A percentile compares a stretch with the other conserved stretches of the same genome.
Conservation (phyloP, 2,888 invertebrate genomes). For the Parascotia fuliginaria region DNA sequence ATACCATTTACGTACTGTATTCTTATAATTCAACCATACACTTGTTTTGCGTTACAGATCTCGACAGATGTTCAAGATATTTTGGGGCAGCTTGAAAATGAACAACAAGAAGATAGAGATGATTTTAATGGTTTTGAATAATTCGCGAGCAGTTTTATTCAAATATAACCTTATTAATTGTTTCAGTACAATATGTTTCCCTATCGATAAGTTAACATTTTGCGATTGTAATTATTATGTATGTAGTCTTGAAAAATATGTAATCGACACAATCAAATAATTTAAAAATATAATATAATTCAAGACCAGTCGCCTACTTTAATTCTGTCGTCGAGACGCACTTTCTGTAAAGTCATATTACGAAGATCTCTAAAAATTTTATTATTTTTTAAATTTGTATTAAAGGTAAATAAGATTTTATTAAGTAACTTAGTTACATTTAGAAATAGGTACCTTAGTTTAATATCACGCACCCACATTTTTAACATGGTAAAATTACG, state of each 20-base stretch:
- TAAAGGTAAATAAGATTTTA: conserved; percentile 25
- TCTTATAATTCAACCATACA: no score
- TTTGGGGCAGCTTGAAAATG: conserved; percentile 45
- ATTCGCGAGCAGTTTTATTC: background rate
- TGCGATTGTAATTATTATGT: background rate
- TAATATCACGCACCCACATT: conserved; percentile 16
- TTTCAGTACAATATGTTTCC: background rate
- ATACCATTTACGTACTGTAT: no score
- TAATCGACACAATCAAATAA: no score
- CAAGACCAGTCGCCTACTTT: background rate
- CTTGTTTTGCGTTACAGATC: conserved; percentile 44
- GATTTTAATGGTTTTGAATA: conserved; percentile 13
- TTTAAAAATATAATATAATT: no score
- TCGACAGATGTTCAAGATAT: conserved; percentile 52
- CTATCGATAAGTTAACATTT: conserved; percentile 1
- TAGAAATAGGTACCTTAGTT: conserved; percentile 1
- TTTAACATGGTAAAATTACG: conserved; percentile 37
- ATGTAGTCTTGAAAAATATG: background rate
- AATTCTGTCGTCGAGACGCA: conserved; percentile 4
- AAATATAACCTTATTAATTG: background rate
- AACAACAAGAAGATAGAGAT: conserved; percentile 8
- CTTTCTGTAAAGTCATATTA: conserved; percentile 25
- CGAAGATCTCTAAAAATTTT: conserved; percentile 43
- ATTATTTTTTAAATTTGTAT: conserved; percentile 23
- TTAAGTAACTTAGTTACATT: conserved; percentile 1